Evolutionary conservation across 2,113 vertebrate species (phyloP), one percentile per base, ranked within the genome.

Genomic region (Gopherus flavomarginatus): DNA sequence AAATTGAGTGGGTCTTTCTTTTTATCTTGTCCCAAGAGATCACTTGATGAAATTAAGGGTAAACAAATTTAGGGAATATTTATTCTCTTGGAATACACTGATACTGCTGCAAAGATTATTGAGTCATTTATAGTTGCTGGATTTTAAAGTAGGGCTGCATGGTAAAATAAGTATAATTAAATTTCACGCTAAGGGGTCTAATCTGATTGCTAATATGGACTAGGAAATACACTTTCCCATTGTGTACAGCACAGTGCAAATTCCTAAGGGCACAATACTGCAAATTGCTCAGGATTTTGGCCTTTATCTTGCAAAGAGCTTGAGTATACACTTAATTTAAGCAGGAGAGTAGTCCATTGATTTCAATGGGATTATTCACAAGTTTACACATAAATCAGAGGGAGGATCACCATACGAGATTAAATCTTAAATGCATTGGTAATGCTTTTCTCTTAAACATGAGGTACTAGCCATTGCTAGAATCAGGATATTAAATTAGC

Each of bases 1-100:
- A 77, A 93, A 88, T 11, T 54, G 57, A 81, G 27, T 62, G 35
- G 65, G 49, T 85, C 53, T 85, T 92, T 38, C 31, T 29, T 49
- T 31, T 89, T 59, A 53, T 44, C 80, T 49, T 89, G 85, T 92
- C 78, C 56, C 16, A 91, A 21, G 53, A 96, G 83, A 53, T 26
- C 2, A 0, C 24, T 69, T 72, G 24, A 79, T 53, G 38, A 91
- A 90, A 96, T 89, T 27, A 94, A 65, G 29, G 85, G 38, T 35
- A 56, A 91, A 38, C 1, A 87, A 91, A 94, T 4, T 24, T 0
- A 1, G 31, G 31, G 81, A 93, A 90, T 19, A 59, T 3, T 89
- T 69, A 47, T 50, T 87, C 38, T 44, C 19, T 85, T 94, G 78
- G 50, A 27, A 88, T 77, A 8, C 13, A 6, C 72, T 59, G n/a